Base-by-base conservation (phyloP, 2,888 invertebrate species). In the Tetanocera ferruginea region DNA sequence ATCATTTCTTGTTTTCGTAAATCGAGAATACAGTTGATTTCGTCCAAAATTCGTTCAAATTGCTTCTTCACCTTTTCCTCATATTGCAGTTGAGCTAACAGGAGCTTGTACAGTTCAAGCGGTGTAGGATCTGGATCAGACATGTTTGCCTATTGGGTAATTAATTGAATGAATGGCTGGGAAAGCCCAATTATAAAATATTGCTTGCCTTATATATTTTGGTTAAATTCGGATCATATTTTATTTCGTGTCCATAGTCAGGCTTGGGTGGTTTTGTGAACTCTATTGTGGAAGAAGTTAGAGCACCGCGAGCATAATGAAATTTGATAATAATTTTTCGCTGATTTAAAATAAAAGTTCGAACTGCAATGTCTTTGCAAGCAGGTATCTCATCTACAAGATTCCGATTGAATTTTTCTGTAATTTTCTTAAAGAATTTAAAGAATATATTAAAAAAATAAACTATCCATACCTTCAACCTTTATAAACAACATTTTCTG, bases 181-280 rank as follows among this genome's bases (percentile, higher is more conserved):
- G 1, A 43, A 11, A 43, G 11, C 6, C 6, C 6, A 0, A 43
- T 2, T 43, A 11, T 43, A 43, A 11, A 43, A 2, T 2, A 6
- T 4, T 43, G 37, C 88, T 88, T 86, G 93, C 94, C 84, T 93
- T 92, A 84, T 94, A 95, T 51, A 93, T 93, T 25, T 91, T 91
- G 0, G 93, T 93, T 80, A 93, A 91, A 4, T 92, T 91, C 0
- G 93, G 93, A 85, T 93, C 91, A 81, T 93, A 94, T 55, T 91
- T 87, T 11, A 94, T 90, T 82, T 92, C 92, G 5, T 94, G 93
- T 0, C 94, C 94, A 83, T 94, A 93, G 84, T 95, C 94, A 0
- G 93, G 92, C 75, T 93, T 88, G 5, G 93, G 92, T 0, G 95
- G 95, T 84, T 95, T 95, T 2, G 91, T 90, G 82, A 93, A 95